Conservation (phyloP, 2,797 vertebrate genomes). For the Thripadectes ignobilis region DNA sequence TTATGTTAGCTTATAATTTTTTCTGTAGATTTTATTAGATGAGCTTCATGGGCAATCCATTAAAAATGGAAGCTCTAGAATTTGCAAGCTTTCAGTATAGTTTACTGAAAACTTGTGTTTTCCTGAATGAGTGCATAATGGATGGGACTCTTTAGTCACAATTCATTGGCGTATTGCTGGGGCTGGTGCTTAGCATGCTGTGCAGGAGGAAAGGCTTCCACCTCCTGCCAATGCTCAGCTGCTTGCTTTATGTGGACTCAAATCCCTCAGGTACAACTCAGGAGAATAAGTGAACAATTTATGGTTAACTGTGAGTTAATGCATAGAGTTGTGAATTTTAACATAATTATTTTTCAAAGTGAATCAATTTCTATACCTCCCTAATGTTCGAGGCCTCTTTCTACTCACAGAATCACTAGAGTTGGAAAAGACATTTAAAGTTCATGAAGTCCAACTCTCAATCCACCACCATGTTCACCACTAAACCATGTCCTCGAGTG, state of each 20-base stretch:
- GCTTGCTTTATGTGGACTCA: not conserved
- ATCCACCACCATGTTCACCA: fast-evolving
- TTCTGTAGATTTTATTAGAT: not conserved
- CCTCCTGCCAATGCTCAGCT: not conserved
- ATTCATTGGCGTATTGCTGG: not conserved
- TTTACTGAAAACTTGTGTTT: not conserved
- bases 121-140: not conserved
- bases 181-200: not conserved
- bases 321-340: not conserved
- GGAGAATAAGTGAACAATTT: not conserved
- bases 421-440: not conserved
- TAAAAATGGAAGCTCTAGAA: not conserved
- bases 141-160: not conserved
- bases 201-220: not conserved
- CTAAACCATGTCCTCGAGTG: not conserved
- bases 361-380: not conserved
- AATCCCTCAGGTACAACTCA: not conserved
- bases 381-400: not conserved
- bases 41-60: not conserved
- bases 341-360: not conserved
- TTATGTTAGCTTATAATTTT: not conserved
- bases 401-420: not conserved
- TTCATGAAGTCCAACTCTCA: not conserved
- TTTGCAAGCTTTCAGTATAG: not conserved
- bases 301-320: not conserved